Evolutionary conservation across 2,113 vertebrate genomes (phyloP).

Genomic region (Nettapus auritus): DNA sequence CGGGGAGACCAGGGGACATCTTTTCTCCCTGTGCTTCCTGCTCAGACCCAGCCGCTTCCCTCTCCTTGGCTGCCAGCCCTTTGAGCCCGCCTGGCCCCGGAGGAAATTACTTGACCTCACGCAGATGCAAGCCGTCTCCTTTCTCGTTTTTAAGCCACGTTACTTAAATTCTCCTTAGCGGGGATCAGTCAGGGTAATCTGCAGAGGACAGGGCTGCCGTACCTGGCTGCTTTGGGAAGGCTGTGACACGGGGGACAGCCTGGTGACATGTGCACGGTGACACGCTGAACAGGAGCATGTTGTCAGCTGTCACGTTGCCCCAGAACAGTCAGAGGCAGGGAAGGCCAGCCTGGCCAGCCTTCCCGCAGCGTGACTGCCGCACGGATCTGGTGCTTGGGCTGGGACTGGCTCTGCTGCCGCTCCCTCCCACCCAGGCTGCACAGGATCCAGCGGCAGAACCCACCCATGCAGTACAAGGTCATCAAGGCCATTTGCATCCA

Average conservation of each 20-base stretch:
- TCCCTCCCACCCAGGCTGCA: not conserved
- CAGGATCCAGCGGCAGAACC: not conserved
- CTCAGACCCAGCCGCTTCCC: not conserved
- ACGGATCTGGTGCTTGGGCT: not conserved
- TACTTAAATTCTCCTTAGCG: not conserved
- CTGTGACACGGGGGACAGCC: rapidly evolving
- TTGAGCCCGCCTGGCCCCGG: not conserved
- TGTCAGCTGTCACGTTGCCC: not conserved
- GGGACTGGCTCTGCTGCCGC: not conserved
- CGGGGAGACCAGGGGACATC: not conserved
- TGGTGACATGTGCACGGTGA: rapidly evolving
- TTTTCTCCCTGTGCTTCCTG: not conserved
- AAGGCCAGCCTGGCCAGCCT: not conserved
- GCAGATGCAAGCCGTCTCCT: not conserved
- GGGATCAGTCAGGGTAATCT: not conserved
- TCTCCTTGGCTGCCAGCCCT: not conserved
- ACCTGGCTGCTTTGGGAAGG: not conserved
- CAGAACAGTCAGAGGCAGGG: not conserved
- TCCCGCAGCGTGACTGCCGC: rapidly evolving
- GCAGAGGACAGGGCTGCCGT: not conserved
- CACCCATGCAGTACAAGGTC: not conserved
- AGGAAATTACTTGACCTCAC: not conserved
- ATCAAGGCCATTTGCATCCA: not conserved
- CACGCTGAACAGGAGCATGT: not conserved
- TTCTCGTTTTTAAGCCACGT: not conserved